Evolutionary conservation across 2,113 vertebrate genomes (phyloP).

Genomic region (Scatophagus argus): DNA sequence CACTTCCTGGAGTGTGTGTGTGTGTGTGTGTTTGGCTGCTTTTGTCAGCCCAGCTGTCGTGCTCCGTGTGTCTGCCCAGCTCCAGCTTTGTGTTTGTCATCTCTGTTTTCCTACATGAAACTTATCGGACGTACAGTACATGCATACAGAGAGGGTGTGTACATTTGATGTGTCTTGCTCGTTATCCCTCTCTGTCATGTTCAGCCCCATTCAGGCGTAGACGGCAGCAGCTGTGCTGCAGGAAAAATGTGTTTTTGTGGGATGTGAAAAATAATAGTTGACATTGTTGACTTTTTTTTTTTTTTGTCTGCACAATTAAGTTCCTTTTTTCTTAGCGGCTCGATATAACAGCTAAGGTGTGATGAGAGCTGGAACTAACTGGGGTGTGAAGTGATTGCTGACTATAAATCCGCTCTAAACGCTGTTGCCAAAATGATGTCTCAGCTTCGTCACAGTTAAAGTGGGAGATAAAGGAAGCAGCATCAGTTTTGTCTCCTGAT

Average conservation of each 20-base stretch:
- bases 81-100: constrained; percentile 58
- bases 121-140: constrained; percentile 46
- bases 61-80: constrained; percentile 22
- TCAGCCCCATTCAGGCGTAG: constrained; percentile 10
- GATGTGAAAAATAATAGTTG: not conserved
- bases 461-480: not conserved
- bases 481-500: not conserved
- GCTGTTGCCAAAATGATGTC: not conserved
- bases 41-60: constrained; percentile 69
- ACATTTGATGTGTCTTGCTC: constrained; percentile 40
- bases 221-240: constrained; percentile 34
- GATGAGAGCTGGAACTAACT: constrained; percentile 16
- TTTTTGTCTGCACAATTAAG: not conserved
- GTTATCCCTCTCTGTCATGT: constrained; percentile 10
- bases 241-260: not conserved
- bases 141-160: constrained; percentile 31
- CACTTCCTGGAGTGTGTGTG: constrained; percentile 37
- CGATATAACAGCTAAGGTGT: constrained; percentile 9
- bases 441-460: not conserved
- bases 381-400: constrained; percentile 3
- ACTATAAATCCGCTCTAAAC: not conserved
- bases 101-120: constrained; percentile 46
- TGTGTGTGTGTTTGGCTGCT: constrained; percentile 34
- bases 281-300: not conserved
- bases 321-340: not conserved